Evolutionary conservation across 2,797 vertebrate genomes (phyloP).

Genomic region (Rhabdomys pumilio): DNA sequence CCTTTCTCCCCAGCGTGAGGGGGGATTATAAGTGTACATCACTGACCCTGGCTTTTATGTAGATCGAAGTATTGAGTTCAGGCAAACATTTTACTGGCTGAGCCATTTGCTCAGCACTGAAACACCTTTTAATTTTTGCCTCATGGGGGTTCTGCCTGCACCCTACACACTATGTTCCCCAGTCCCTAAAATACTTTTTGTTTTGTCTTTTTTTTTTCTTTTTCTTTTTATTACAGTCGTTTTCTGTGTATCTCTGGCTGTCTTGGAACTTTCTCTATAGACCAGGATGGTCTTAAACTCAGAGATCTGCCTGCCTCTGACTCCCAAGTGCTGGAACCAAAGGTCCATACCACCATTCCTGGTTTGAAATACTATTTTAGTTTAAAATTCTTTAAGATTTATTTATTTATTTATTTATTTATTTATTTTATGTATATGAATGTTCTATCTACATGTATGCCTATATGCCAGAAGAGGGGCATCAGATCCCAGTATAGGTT

Average conservation of each 20-base stretch:
- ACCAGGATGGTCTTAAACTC: not conserved
- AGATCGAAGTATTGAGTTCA: not conserved
- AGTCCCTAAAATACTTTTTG: not conserved
- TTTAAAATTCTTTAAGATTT: not conserved
- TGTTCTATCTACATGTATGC: not conserved
- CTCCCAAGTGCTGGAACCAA: not conserved
- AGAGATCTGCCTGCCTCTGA: not conserved
- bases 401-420: no score
- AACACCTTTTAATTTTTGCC: not conserved
- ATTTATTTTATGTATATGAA: not conserved
- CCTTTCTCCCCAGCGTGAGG: rapidly evolving
- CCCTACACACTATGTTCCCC: not conserved
- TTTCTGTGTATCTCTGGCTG: not conserved
- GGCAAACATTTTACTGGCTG: not conserved
- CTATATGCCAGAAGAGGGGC: not conserved
- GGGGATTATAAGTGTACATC: not conserved
- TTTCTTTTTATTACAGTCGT: not conserved
- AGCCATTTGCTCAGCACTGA: not conserved
- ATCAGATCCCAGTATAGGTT: not conserved
- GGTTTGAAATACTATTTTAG: not conserved
- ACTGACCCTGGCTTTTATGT: not conserved
- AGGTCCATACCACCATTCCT: not conserved
- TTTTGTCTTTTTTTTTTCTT: no score
- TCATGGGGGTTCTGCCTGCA: not conserved
- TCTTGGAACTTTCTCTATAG: not conserved